Evolutionary conservation across 2,797 vertebrate species (phyloP), one percentile per base, ranked within the genome.

Genomic region (Fistularia commersonii): DNA sequence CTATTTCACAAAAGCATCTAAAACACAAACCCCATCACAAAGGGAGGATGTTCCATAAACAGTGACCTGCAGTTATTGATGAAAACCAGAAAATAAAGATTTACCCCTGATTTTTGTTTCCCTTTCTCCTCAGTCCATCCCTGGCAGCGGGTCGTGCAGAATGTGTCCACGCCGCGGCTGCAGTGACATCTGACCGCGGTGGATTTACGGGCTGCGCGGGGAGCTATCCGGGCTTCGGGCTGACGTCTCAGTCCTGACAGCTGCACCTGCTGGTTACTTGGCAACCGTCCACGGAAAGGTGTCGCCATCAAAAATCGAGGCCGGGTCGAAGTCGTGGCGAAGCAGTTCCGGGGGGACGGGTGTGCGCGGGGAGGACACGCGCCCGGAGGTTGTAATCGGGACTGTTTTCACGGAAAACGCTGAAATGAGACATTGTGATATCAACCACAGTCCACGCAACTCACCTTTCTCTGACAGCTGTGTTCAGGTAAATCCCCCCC

Each of bases 181-280:
- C 51, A 41, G 60, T 8, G 14, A 74, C 41, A 32, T 50, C 40
- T 55, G 64, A 67, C 45, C 54, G 44, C 9, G 50, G 5, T 57
- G 58, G 60, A 63, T 72, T 78, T 69, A 59, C 50, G 48, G 55
- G 11, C 50, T 23, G 35, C 37, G 57, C 56, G 64, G 49, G 54
- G 60, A 66, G 52, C 32, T 45, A 54, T 37, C 51, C 6, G 59
- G 50, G 52, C 56, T 64, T 70, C 50, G 49, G 54, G 51, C 64
- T 80, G 81, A 75, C 51, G 55, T 76, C 77, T 80, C 64, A 66
- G 68, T 60, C 64, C 66, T 67, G 72, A 80, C 74, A 82, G 23
- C 70, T 69, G 64, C 64, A 71, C 83, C 79, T 45, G 70, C 79
- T 87, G 82, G 52, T 77, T 56, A 66, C 76, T 79, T 80, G 69